Conservation (phyloP, 1,140 invertebrate species). For the Formica exsecta region DNA sequence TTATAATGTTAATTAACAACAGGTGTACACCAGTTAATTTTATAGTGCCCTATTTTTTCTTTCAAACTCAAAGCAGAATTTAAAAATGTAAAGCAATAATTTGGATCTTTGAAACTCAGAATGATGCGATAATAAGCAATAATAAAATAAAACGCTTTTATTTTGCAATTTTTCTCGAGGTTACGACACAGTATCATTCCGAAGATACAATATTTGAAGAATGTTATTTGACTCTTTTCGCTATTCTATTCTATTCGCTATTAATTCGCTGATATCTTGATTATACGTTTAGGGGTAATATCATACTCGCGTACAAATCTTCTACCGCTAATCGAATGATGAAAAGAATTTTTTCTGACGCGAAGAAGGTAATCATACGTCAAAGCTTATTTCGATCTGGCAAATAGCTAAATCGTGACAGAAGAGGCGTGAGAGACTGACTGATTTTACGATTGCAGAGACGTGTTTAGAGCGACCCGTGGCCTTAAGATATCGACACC, state of each 20-base stretch:
- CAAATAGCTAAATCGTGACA: slow-evolving; percentile 65
- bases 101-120: background rate
- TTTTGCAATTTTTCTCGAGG: background rate
- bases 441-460: slow-evolving; percentile 75
- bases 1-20: slow-evolving; percentile 29
- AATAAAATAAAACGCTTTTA: background rate
- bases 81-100: background rate
- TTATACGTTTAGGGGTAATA: slow-evolving; percentile 40
- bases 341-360: slow-evolving; percentile 32
- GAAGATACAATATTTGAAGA: background rate
- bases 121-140: background rate
- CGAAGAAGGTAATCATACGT: slow-evolving; percentile 52
- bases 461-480: slow-evolving; percentile 63
- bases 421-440: slow-evolving; percentile 78
- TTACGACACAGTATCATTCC: background rate
- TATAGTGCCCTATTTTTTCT: background rate
- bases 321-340: slow-evolving; percentile 25
- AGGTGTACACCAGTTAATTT: background rate
- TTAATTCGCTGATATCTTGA: slow-evolving; percentile 30
- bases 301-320: slow-evolving; percentile 50
- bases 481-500: slow-evolving; percentile 64
- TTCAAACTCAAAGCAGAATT: background rate
- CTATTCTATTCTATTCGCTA: slow-evolving; percentile 9
- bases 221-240: background rate
- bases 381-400: slow-evolving; percentile 55